Percentiles rank a stretch among this genome's conserved stretches.
Conservation (phyloP, 2,113 vertebrate species). For the Mesembrinibis cayennensis region DNA sequence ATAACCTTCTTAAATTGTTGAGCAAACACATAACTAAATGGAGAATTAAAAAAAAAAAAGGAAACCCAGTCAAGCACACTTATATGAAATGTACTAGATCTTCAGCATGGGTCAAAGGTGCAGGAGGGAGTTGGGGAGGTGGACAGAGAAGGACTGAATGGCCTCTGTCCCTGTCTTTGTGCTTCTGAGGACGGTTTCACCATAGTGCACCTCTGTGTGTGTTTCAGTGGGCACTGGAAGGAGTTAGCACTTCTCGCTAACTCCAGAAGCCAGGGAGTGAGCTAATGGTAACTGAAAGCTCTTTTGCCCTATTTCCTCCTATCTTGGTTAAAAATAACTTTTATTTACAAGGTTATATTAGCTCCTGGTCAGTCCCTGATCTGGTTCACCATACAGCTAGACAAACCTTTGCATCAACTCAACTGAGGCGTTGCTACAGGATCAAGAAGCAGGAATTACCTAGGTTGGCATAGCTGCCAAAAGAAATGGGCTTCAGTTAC, state of each 20-base stretch:
- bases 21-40: neutral
- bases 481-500: neutral
- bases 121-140: neutral
- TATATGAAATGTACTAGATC: neutral
- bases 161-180: neutral
- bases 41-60: neutral
- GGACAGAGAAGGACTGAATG: neutral
- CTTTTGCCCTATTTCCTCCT: neutral
- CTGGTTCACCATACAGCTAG: neutral
- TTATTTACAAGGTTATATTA: neutral
- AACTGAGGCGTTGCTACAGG: neutral
- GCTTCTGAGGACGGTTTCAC: neutral
- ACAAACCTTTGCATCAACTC: neutral
- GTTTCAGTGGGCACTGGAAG: neutral
- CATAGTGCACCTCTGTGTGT: no score
- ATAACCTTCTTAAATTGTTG: neutral
- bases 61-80: neutral
- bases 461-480: neutral
- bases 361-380: neutral
- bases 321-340: neutral
- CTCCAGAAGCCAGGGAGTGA: neutral
- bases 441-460: neutral
- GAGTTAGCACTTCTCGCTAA: neutral
- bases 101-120: neutral
- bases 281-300: neutral